Percentiles rank a stretch among this genome's conserved stretches.
These are phyloP conservation scores for Pseudanteris insignis DNA, from an alignment of 2,888 invertebrate genomes.

Conservation along the genomic window DNA sequence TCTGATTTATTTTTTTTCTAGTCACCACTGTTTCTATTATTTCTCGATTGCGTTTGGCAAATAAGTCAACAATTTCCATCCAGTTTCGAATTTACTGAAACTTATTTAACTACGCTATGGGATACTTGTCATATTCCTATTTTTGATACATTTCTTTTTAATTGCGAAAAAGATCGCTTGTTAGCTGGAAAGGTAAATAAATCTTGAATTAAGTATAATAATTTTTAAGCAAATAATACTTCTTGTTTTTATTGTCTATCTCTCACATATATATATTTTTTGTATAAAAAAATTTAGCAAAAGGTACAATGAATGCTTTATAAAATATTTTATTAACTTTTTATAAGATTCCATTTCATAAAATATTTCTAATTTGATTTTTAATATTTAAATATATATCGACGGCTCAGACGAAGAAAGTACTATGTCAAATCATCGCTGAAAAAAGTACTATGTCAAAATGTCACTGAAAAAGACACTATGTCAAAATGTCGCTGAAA, in stretches of 20 bases:
- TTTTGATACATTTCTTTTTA: slow-evolving; percentile 93
- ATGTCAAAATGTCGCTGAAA: too few species aligned
- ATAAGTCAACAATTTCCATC: slow-evolving; percentile 86
- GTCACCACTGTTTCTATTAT: slow-evolving; percentile 88
- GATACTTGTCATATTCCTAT: slow-evolving; percentile 87
- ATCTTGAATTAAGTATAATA: background rate
- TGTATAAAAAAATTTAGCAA: background rate
- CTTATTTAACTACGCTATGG: slow-evolving; percentile 91
- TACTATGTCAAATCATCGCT: too few species aligned
- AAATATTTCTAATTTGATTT: background rate
- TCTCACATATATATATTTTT: background rate
- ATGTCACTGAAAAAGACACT: too few species aligned
- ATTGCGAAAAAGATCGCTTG: slow-evolving; percentile 80
- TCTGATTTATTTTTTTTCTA: slow-evolving; percentile 64
- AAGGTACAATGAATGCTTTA: background rate
- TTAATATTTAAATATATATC: too few species aligned
- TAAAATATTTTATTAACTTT: background rate
- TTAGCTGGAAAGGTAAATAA: slow-evolving; percentile 72
- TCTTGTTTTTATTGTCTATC: background rate
- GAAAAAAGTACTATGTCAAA: too few species aligned
- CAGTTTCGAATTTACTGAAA: slow-evolving; percentile 91
- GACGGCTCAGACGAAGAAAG: too few species aligned
- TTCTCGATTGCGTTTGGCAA: slow-evolving; percentile 95
- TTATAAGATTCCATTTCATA: too few species aligned
- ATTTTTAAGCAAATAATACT: background rate